Evolutionary conservation across 37 sponge, comb jelly and placozoan species (phyloP).

Genomic region (Mnemiopsis leidyi): DNA sequence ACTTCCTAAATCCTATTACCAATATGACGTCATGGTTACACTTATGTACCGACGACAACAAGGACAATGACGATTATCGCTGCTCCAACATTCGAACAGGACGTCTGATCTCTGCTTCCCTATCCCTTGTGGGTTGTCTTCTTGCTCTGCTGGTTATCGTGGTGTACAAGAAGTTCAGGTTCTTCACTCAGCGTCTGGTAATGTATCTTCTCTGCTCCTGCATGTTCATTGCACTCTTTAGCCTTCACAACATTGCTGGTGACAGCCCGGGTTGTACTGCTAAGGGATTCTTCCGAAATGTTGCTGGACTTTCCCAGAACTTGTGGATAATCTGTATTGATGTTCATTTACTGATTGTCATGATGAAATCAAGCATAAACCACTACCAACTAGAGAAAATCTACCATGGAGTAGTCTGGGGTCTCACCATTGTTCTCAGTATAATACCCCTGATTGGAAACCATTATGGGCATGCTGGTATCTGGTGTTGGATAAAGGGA

Average conservation of each 20-base stretch:
- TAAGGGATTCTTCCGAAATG: conserved; percentile 40
- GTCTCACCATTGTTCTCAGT: neutral
- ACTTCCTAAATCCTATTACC: too few relatives aligned
- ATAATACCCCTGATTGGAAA: conserved; percentile 34
- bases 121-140: conserved; percentile 28
- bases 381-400: neutral
- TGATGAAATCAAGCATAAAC: neutral
- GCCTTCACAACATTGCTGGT: conserved; percentile 9
- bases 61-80: conserved; percentile 38
- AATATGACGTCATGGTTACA: conserved; percentile 6
- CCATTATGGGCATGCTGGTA: conserved; percentile 43
- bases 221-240: neutral
- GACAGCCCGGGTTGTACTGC: neutral
- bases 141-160: conserved; percentile 17
- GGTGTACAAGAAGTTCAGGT: conserved; percentile 55
- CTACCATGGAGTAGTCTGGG: conserved; percentile 43
- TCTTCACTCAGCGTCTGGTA: conserved; percentile 61
- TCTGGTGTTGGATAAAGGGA: conserved; percentile 60
- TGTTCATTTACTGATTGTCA: conserved; percentile 5
- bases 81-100: neutral
- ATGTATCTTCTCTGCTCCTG: conserved; percentile 27
- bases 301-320: conserved; percentile 8
- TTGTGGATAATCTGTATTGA: conserved; percentile 46
- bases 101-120: neutral
- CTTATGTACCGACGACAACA: neutral